These are phyloP conservation scores for Cremastinae sp. DNA, from an alignment of 2,888 invertebrate genomes.

Conservation along the genomic window DNA sequence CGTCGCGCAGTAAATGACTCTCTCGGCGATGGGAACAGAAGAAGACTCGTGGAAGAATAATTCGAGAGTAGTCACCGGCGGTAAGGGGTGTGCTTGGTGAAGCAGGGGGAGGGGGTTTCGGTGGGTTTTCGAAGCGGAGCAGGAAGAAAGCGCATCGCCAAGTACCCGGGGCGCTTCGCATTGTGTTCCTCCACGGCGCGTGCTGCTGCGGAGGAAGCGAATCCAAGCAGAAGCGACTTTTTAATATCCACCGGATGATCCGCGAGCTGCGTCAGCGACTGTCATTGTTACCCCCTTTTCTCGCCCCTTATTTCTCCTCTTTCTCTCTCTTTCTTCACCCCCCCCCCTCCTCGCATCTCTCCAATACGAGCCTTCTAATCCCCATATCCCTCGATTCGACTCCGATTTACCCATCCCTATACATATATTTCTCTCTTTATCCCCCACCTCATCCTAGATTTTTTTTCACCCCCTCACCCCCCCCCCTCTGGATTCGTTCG, in stretches of 20 bases:
- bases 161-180: slow-evolving; percentile 62
- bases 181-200: slow-evolving; percentile 56
- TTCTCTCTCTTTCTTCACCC: neutral
- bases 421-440: no score
- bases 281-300: slow-evolving; percentile 77
- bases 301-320: slow-evolving; percentile 14
- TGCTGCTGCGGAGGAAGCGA: slow-evolving; percentile 54
- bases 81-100: slow-evolving; percentile 23
- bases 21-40: slow-evolving; percentile 1
- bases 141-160: slow-evolving; percentile 55
- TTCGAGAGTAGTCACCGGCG: slow-evolving; percentile 54
- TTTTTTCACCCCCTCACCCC: no score
- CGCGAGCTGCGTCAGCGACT: slow-evolving; percentile 80
- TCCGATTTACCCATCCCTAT: no score
- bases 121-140: slow-evolving; percentile 17
- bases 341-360: no score
- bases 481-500: slow-evolving; percentile 71
- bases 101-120: slow-evolving; percentile 14
- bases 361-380: neutral
- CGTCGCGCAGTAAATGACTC: slow-evolving; percentile 13
- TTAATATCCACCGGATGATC: slow-evolving; percentile 81
- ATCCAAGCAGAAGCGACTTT: slow-evolving; percentile 62
- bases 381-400: slow-evolving; percentile 23
- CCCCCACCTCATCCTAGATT: slow-evolving; percentile 75
- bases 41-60: slow-evolving; percentile 59